These are phyloP conservation scores for Cyrtorhinus lividipennis DNA, from an alignment of 1,140 invertebrate species.

Conservation along the genomic window DNA sequence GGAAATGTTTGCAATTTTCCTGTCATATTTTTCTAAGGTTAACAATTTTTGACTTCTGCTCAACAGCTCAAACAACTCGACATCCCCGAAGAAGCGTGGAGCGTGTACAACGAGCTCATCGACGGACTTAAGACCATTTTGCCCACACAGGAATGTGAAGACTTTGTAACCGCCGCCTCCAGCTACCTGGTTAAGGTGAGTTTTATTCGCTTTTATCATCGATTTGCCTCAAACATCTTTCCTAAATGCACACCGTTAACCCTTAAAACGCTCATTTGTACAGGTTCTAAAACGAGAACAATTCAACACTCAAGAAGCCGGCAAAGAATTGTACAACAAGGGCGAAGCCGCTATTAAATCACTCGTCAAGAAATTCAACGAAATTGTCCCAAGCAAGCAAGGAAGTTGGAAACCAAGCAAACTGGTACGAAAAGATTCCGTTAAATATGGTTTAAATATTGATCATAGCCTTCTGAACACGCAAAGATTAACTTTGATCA, in stretches of 20 bases:
- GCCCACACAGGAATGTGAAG: conserved; percentile 40
- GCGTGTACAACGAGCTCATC: conserved; percentile 34
- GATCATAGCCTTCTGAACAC: too few relatives aligned
- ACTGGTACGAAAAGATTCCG: background rate
- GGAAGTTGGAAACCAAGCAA: conserved; percentile 7
- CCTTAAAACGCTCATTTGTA: too few relatives aligned
- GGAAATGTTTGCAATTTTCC: too few relatives aligned
- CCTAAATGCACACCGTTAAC: background rate
- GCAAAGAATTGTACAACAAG: conserved; percentile 38
- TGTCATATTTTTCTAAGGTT: too few relatives aligned
- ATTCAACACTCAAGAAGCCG: conserved; percentile 37
- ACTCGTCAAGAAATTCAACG: conserved; percentile 27
- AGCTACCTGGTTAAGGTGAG: conserved; percentile 43
- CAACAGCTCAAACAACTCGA: conserved; percentile 6
- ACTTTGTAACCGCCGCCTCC: conserved; percentile 36
- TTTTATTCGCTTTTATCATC: too few relatives aligned
- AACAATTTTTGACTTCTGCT: too few relatives aligned
- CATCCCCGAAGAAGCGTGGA: conserved; percentile 33
- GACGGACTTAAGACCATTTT: conserved; percentile 34
- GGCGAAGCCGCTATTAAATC: conserved; percentile 34
- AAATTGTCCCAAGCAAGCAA: conserved; percentile 10
- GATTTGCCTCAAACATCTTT: too few relatives aligned
- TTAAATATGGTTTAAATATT: too few relatives aligned
- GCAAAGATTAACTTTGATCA: too few relatives aligned
- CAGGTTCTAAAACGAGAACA: conserved; percentile 33